Base-by-base conservation (phyloP, 2,113 vertebrate species). In the Podilymbus podiceps region DNA sequence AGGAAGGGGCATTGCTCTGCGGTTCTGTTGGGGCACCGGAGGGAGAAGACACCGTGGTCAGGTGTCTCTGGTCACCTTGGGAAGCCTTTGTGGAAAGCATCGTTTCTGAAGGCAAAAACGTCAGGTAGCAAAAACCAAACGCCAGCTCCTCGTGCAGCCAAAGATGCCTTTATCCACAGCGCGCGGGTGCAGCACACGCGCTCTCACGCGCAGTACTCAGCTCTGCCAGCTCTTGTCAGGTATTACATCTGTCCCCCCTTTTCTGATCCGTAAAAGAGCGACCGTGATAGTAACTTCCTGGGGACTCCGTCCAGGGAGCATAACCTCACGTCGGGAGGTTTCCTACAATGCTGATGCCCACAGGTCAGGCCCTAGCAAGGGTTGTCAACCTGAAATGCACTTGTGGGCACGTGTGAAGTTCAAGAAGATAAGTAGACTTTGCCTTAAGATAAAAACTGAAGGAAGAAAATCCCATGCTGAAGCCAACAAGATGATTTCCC, bases 181-280 rank as follows among this genome's bases (percentile, higher is more conserved):
- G 55, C 11, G 0, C 9, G 3, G 10, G 2, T 8, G 15, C 12
- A 12, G 14, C 40, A 15, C 25, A 3, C 46, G 1, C 7, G 2
- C 50, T 44, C 46, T 44, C 46, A 1, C 2, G 23, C 15, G 5
- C 16, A 22, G 52, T 9, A 2, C 77, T 33, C 21, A 1, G 44
- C 38, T 28, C 62, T 47, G 71, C 63, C 55, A 35, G 58, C 12
- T n/a, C 42, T 21, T 9, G 25, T 21, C 27, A 20, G 31, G 12
- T 44, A 5, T 23, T 47, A 3, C 30, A 62, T 20, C 7, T 0
- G 5, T 8, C 6, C 30, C 31, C 27, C 53, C 46, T 74, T 33
- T 55, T 17, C 40, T 53, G 23, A 3, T 4, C 50, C 27, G 3
- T 53, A 8, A 28, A 28, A 11, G 1, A 46, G 31, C 4, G 0